Conservation (phyloP, 2,113 vertebrate species). For the Platysternon megacephalum region DNA sequence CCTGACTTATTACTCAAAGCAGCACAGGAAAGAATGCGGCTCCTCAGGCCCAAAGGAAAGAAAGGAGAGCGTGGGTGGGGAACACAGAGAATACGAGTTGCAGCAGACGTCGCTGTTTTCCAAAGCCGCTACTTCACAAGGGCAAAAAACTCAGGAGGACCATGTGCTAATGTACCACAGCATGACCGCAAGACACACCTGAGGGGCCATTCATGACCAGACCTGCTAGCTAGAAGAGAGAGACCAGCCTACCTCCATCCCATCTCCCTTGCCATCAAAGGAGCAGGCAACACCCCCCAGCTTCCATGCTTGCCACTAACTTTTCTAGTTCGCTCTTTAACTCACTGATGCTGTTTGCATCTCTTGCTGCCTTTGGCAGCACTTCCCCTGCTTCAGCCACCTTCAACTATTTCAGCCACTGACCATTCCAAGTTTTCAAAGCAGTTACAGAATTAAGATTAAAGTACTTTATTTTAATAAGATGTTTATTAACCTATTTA, state of each 20-base stretch:
- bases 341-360: accelerated
- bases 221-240: background rate
- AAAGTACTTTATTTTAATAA: slow-evolving; percentile 47
- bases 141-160: background rate
- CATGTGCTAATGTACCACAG: accelerated
- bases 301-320: background rate
- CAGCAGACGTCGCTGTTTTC: background rate
- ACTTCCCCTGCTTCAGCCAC: background rate
- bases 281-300: accelerated
- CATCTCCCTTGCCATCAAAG: background rate
- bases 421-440: slow-evolving; percentile 13
- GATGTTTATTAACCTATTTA: slow-evolving; percentile 64
- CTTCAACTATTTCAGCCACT: background rate
- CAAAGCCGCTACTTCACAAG: background rate
- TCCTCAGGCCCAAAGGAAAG: background rate
- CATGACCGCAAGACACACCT: too few relatives aligned
- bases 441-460: slow-evolving; percentile 41
- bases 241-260: background rate
- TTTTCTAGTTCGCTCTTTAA: background rate
- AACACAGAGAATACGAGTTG: background rate
- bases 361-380: background rate
- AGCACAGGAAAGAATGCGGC: background rate
- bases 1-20: background rate
- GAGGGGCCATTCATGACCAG: accelerated
- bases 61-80: background rate